Evolutionary conservation across 2,113 vertebrate species (phyloP), one percentile per base, ranked within the genome.

Genomic region (Casuarius casuarius): DNA sequence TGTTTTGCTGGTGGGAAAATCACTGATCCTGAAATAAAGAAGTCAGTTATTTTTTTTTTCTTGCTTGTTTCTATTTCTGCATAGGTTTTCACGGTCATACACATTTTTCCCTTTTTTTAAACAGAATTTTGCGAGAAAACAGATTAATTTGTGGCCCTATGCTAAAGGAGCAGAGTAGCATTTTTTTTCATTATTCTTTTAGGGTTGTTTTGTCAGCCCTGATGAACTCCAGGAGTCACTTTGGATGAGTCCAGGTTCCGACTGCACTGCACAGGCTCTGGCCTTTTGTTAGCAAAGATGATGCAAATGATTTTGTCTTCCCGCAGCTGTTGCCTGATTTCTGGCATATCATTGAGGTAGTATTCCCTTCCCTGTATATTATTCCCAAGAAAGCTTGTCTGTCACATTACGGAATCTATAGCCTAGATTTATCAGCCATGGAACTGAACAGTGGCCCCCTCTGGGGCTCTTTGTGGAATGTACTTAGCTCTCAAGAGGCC

Each of bases 261-360:
- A 49, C 6, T 79, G 6, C 10, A n/a, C 31, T 58, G 14, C 7
- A 22, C 19, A 42, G 17, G 19, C 23, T 74, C n/a, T 62, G 35
- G 4, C 16, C 15, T 74, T 71, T 28, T 72, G 35, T 81, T 74
- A 25, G 18, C 40, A 19, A 77, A 18, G 40, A 21, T 44, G 17
- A 70, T 26, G 10, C 5, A 18, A 10, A 5, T 21, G n/a, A 52
- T 68, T 83, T 28, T 65, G 33, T 65, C 31, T 65, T 46, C 29
- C 4, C 22, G 68, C 1, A 31, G 54, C 54, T 56, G 28, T 56
- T 3, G 10, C 22, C 22, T 82, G 35, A 54, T 85, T 84, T 92
- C 74, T 70, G 58, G 25, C 72, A 76, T 11, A 61, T 11, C 3
- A 0, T 7, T 0, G 0, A 40, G 3, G 8, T 59, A 26, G 52